Base-by-base conservation (phyloP, 2,888 invertebrate genomes). In the Oeneis ivallda region DNA sequence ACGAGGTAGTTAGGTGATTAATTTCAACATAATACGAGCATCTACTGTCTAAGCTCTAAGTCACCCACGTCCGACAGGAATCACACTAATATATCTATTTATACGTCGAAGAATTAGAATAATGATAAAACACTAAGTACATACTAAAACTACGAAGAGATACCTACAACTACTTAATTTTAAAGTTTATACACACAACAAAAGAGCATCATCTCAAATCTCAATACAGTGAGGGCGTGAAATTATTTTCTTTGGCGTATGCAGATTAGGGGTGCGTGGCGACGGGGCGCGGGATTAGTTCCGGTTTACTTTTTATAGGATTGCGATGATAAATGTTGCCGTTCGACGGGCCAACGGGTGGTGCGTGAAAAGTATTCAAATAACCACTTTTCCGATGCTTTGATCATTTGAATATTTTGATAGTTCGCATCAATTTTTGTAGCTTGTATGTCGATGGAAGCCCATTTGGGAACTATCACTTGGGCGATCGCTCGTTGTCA, bases 301-400 rank as follows among this genome's bases (percentile, higher is more conserved):
- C 87, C 87, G 89, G 87, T 86, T 87, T 87, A 89, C 83, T 89
- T 91, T 91, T 91, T 90, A 89, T 89, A 86, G 89, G 88, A 90
- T 89, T 89, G 84, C 79, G 85, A 90, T 91, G 90, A 91, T 89
- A 89, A 89, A 90, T 91, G 90, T 85, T 84, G 77, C 77, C 76
- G 80, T 78, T 82, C 80, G 81, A 82, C 80, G 79, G 78, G 77
- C 80, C 85, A 87, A 82, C 90, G 89, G 89, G 79, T 90, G 89
- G 89, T 82, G 90, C 89, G 88, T 90, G 89, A 82, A 88, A 89
- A 83, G 77, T 85, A 83, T 82, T 80, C 83, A 86, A 89, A 89
- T 88, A 86, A 80, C 82, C 80, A 82, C 76, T 79, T 76, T 75
- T 74, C 60, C 64, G 70, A 62, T 56, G 66, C 63, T 68, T 65